phyloP scores from a whole-genome alignment of 2,888 invertebrate species.

The Gari tellinella region DNA sequence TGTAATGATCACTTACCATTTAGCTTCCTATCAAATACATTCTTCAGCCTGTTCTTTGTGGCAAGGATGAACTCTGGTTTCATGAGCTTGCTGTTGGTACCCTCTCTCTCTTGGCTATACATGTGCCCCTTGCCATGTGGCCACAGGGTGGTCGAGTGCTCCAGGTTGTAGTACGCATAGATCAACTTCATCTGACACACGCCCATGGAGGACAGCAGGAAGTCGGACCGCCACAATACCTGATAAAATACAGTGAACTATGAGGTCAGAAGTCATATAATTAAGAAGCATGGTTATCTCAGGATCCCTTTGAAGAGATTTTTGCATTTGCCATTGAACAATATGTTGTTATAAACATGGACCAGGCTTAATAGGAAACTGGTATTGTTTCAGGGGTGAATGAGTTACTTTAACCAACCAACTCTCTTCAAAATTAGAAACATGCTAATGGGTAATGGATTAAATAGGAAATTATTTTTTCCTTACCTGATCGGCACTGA shows the following conservation, averaged over 20 bases:
- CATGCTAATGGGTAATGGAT: too few relatives aligned
- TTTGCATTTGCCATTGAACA: too few relatives aligned
- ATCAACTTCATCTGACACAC: constrained; percentile 76
- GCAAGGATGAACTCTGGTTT: constrained; percentile 73
- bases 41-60: constrained; percentile 70
- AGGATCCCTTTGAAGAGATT: too few relatives aligned
- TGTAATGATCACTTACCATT: constrained; percentile 53
- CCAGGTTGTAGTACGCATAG: constrained; percentile 70
- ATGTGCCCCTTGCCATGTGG: constrained; percentile 9
- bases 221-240: constrained; percentile 57
- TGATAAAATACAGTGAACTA: constrained; percentile 29
- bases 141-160: constrained; percentile 32
- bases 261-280: too few relatives aligned
- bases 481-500: constrained; percentile 78
- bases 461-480: too few relatives aligned
- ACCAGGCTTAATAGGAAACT: too few relatives aligned
- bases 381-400: too few relatives aligned
- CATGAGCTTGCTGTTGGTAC: constrained; percentile 54
- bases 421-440: too few relatives aligned
- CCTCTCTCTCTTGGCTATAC: constrained; percentile 26
- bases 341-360: too few relatives aligned
- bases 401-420: too few relatives aligned
- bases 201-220: constrained; percentile 57
- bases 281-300: too few relatives aligned
- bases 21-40: constrained; percentile 70